Percentiles rank a stretch among this genome's conserved stretches.
Conservation (phyloP, 2,888 invertebrate species). For the Silvanus unidentatus region DNA sequence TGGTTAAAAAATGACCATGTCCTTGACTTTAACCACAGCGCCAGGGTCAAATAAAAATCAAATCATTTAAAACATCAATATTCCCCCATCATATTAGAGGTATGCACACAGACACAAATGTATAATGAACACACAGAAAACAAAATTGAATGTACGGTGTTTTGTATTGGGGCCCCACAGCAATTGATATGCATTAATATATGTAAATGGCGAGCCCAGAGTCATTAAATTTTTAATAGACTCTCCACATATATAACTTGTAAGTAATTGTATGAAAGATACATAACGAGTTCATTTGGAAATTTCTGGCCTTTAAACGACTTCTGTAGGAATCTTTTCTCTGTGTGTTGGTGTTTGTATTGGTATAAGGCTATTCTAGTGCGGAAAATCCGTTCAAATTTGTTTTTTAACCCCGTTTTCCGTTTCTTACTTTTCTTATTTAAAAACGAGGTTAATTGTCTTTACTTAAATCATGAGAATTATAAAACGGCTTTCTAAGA, state of each 20-base stretch:
- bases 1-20: slow-evolving; percentile 18
- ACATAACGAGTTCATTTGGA: slow-evolving; percentile 10
- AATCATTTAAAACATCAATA: slow-evolving; percentile 1
- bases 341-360: too few relatives aligned
- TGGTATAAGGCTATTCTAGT: too few relatives aligned
- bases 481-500: too few relatives aligned
- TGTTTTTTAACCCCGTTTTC: too few relatives aligned
- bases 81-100: too few relatives aligned
- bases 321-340: too few relatives aligned
- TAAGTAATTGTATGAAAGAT: neutral
- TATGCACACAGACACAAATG: too few relatives aligned
- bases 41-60: slow-evolving; percentile 18
- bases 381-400: too few relatives aligned
- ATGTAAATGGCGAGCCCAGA: slow-evolving; percentile 1
- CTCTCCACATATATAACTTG: neutral
- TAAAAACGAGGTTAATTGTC: too few relatives aligned
- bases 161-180: neutral
- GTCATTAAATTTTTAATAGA: slow-evolving; percentile 3
- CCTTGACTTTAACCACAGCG: slow-evolving; percentile 26
- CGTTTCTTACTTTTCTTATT: too few relatives aligned
- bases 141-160: slow-evolving; percentile 3
- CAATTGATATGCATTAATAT: slow-evolving; percentile 6
- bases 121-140: neutral
- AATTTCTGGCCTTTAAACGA: too few relatives aligned
- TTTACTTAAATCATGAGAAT: too few relatives aligned